Percentiles rank a stretch among this genome's conserved stretches.
These are phyloP conservation scores for Octonoba sinensis DNA, from an alignment of 2,888 invertebrate species.

Conservation along the genomic window DNA sequence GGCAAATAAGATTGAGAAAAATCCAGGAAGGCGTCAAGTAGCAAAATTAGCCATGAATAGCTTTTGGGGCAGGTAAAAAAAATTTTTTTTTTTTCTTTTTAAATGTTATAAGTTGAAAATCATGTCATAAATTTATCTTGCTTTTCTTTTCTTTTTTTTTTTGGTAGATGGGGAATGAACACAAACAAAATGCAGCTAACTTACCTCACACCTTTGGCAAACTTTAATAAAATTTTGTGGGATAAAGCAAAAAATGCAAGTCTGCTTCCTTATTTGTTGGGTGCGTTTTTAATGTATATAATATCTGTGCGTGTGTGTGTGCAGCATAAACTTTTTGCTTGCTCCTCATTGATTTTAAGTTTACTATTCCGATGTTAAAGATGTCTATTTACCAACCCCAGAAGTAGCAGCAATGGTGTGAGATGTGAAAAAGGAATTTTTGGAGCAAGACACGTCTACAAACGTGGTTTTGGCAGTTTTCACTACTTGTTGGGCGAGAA, in stretches of 20 bases:
- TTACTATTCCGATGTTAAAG: constrained; percentile 1
- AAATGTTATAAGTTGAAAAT: no score
- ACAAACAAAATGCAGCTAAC: not conserved
- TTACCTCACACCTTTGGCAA: not conserved
- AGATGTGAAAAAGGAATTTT: not conserved
- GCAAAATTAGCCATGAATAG: constrained; percentile 12
- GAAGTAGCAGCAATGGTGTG: constrained; percentile 5
- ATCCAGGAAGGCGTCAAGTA: not conserved
- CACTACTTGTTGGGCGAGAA: not conserved
- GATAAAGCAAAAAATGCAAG: constrained; percentile 19
- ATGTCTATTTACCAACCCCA: constrained; percentile 2
- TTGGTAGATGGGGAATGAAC: constrained; percentile 16
- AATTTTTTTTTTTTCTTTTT: no score
- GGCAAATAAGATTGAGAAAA: not conserved
- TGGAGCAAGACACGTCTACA: not conserved
- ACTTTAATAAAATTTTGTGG: constrained; percentile 11
- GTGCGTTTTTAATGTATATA: no score
- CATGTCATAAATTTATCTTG: not conserved
- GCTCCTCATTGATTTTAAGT: no score
- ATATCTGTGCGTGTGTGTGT: no score
- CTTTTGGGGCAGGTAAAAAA: constrained; percentile 22
- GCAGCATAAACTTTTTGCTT: no score
- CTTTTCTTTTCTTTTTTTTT: not conserved
- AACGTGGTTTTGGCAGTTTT: not conserved
- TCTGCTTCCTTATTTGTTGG: not conserved